Percentiles rank a stretch among this genome's conserved stretches.
phyloP scores from a whole-genome alignment of 2,888 invertebrate species.

The Hydroisotoma schaefferi region DNA sequence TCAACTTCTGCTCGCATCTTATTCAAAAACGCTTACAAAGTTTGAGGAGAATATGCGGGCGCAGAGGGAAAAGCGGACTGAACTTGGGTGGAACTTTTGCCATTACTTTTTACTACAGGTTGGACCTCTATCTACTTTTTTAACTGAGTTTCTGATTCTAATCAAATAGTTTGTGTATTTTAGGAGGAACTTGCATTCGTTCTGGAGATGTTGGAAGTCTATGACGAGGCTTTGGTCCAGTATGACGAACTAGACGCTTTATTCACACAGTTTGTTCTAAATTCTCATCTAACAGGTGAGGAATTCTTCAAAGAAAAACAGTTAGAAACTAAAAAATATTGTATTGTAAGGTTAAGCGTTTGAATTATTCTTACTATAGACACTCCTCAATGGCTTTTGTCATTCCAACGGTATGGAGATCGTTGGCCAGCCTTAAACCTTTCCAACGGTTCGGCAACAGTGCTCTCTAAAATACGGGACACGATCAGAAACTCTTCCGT shows the following conservation, averaged over 20 bases:
- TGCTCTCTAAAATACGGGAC: constrained; percentile 42
- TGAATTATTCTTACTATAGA: too few species aligned
- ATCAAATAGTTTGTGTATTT: constrained; percentile 3
- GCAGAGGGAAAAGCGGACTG: constrained; percentile 83
- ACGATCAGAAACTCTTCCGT: constrained; percentile 46
- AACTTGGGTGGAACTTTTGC: constrained; percentile 89
- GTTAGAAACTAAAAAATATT: neutral
- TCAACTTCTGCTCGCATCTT: constrained; percentile 77
- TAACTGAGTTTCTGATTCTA: neutral
- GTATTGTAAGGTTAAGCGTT: too few species aligned
- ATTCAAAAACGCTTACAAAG: constrained; percentile 76
- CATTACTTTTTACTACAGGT: constrained; percentile 90
- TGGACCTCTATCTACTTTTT: constrained; percentile 30
- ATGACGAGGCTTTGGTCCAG: constrained; percentile 91
- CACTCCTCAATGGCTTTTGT: constrained; percentile 77
- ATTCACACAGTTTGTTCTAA: constrained; percentile 92
- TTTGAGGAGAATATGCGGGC: constrained; percentile 88
- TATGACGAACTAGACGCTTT: constrained; percentile 96
- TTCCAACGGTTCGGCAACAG: constrained; percentile 33
- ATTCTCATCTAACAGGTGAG: constrained; percentile 75
- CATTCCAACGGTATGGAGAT: constrained; percentile 74
- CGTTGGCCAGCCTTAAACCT: constrained; percentile 78
- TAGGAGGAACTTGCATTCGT: constrained; percentile 94
- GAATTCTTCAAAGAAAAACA: neutral
- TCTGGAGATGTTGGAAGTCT: constrained; percentile 86